Percentiles rank a stretch among this genome's conserved stretches.
phyloP scores from a whole-genome alignment of 2,888 invertebrate species.

The Cheilosia soror region DNA sequence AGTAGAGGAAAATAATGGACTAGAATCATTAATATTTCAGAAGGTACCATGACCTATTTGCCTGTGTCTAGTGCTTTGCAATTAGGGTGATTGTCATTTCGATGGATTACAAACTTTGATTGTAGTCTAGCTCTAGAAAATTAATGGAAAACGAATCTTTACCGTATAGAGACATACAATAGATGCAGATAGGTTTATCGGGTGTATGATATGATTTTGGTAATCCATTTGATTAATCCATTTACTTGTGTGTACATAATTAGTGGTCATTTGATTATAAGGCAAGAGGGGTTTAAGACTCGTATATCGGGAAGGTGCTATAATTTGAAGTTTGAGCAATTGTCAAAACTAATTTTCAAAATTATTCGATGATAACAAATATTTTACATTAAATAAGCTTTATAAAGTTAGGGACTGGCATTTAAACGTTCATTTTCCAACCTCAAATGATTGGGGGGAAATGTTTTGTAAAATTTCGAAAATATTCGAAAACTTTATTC shows the following conservation, averaged over 20 bases:
- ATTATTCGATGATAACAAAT: no score
- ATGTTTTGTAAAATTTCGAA: no score
- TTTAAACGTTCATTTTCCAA: no score
- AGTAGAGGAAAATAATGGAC: conserved; percentile 40
- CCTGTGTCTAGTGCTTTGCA: conserved; percentile 44
- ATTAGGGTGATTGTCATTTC: conserved; percentile 72
- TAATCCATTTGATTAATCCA: not conserved
- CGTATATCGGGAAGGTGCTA: no score
- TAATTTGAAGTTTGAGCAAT: no score
- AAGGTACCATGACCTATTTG: conserved; percentile 68
- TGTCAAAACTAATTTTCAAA: no score
- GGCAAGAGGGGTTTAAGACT: no score
- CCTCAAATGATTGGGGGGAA: no score
- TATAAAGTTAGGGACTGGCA: no score
- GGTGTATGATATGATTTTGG: not conserved
- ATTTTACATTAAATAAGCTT: no score
- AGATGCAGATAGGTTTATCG: not conserved
- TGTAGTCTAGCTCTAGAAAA: conserved; percentile 1
- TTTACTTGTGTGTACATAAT: conserved; percentile 1
- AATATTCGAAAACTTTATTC: no score
- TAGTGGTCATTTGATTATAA: not conserved
- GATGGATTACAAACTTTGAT: conserved; percentile 39
- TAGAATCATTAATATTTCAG: conserved; percentile 68
- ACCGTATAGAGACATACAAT: no score
- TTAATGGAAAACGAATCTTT: conserved; percentile 1